These are phyloP conservation scores for Acrocephalus scirpaceus DNA, from an alignment of 2,797 vertebrate genomes.

Conservation along the genomic window DNA sequence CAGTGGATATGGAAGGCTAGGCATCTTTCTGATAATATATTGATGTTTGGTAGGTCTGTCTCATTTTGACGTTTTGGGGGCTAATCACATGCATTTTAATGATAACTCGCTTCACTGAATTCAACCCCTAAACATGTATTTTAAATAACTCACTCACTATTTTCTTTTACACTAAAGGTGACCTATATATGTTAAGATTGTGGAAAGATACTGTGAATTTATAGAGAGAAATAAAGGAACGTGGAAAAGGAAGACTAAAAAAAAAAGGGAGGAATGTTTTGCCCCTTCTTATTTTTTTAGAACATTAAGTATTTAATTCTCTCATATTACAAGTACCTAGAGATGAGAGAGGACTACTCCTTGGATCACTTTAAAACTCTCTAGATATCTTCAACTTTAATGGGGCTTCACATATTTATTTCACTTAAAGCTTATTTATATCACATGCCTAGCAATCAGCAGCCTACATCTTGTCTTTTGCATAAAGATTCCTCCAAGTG, in stretches of 20 bases:
- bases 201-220: not conserved
- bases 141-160: not conserved
- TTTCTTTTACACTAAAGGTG: not conserved
- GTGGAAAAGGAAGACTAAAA: not conserved
- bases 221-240: fast-evolving
- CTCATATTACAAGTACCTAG: not conserved
- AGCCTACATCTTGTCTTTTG: not conserved
- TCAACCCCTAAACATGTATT: not conserved
- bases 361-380: slow-evolving; percentile 45
- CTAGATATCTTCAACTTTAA: slow-evolving; percentile 28
- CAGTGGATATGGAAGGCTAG: not conserved
- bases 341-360: not conserved
- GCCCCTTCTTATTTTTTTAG: not conserved
- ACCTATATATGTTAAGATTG: not conserved
- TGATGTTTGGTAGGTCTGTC: not conserved
- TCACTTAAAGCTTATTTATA: slow-evolving; percentile 38
- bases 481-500: slow-evolving; percentile 11
- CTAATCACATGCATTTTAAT: not conserved
- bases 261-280: not conserved
- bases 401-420: slow-evolving; percentile 30
- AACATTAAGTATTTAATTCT: not conserved
- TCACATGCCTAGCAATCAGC: slow-evolving; percentile 37
- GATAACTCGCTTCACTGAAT: not conserved
- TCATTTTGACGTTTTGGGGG: not conserved
- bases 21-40: not conserved